Evolutionary conservation across 2,113 vertebrate species (phyloP).

Genomic region (Notechis scutatus): DNA sequence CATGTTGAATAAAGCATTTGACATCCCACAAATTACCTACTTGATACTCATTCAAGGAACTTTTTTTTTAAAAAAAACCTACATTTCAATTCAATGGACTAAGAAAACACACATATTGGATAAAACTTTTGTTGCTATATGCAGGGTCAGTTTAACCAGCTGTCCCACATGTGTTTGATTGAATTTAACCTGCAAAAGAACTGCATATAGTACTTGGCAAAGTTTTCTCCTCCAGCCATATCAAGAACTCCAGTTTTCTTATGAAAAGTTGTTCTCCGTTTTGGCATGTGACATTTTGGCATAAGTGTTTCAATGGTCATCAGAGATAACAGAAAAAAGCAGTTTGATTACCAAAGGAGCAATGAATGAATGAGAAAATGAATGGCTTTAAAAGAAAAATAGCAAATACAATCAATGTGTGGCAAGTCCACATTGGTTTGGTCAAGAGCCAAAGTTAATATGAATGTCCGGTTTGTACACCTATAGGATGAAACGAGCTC

Average conservation of each 20-base stretch:
- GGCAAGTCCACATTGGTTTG: not conserved
- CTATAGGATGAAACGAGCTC: not conserved
- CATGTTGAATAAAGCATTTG: not conserved
- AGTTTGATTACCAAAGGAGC: not conserved
- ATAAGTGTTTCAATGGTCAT: not conserved
- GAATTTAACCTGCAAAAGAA: not conserved
- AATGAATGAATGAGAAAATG: not conserved
- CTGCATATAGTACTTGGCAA: not conserved
- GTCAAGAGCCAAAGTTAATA: not conserved
- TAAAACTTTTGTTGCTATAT: not conserved
- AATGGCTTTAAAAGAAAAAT: not conserved
- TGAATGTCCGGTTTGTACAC: not conserved
- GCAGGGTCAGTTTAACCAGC: not conserved
- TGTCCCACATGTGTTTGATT: not conserved
- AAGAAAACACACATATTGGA: not conserved
- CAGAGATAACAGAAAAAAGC: not conserved
- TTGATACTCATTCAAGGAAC: not conserved
- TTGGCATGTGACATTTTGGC: not conserved
- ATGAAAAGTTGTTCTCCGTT: not conserved
- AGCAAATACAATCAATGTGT: not conserved
- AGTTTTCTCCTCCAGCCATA: not conserved
- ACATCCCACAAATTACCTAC: not conserved
- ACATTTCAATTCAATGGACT: not conserved
- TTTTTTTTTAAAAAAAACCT: not conserved
- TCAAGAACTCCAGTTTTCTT: not conserved